These are phyloP conservation scores for Chloroceryle inda DNA, from an alignment of 2,797 vertebrate genomes.

Conservation along the genomic window DNA sequence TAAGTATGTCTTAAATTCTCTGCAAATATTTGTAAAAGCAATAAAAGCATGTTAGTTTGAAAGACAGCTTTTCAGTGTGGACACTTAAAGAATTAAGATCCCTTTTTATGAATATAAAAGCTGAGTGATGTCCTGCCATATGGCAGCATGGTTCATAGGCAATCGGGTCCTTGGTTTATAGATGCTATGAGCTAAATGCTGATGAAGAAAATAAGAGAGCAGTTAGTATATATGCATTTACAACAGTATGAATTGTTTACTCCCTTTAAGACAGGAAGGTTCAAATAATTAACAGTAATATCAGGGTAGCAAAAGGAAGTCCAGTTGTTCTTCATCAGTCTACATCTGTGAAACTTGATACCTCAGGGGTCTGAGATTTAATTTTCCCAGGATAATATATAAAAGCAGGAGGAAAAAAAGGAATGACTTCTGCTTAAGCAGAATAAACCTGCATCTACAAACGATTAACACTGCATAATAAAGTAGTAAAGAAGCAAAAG, in stretches of 20 bases:
- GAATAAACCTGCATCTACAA: slow-evolving; percentile 67
- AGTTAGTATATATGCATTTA: slow-evolving; percentile 37
- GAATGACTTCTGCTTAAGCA: slow-evolving; percentile 61
- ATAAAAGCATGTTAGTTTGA: slow-evolving; percentile 71
- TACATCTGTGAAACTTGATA: slow-evolving; percentile 68
- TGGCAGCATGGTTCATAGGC: slow-evolving; percentile 68
- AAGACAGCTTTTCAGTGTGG: slow-evolving; percentile 64
- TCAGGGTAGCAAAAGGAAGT: slow-evolving; percentile 65
- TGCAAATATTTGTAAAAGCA: slow-evolving; percentile 76
- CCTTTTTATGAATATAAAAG: slow-evolving; percentile 69
- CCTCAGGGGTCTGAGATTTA: slow-evolving; percentile 71
- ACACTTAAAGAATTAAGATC: slow-evolving; percentile 65
- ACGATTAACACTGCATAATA: slow-evolving; percentile 68
- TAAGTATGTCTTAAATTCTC: slow-evolving; percentile 75
- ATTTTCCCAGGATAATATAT: slow-evolving; percentile 70
- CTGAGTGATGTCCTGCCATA: slow-evolving; percentile 72
- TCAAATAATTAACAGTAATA: slow-evolving; percentile 69
- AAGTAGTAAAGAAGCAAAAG: slow-evolving; percentile 73
- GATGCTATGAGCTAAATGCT: slow-evolving; percentile 40
- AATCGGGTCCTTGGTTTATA: slow-evolving; percentile 62
- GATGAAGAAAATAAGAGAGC: slow-evolving; percentile 18
- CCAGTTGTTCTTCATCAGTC: slow-evolving; percentile 62
- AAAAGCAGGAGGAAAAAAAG: slow-evolving; percentile 59
- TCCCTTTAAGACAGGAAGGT: slow-evolving; percentile 50
- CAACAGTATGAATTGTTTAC: slow-evolving; percentile 53